Percentiles rank a stretch among this genome's conserved stretches.
These are phyloP conservation scores for Scarus forsteni DNA, from an alignment of 2,797 vertebrate species.

Conservation along the genomic window DNA sequence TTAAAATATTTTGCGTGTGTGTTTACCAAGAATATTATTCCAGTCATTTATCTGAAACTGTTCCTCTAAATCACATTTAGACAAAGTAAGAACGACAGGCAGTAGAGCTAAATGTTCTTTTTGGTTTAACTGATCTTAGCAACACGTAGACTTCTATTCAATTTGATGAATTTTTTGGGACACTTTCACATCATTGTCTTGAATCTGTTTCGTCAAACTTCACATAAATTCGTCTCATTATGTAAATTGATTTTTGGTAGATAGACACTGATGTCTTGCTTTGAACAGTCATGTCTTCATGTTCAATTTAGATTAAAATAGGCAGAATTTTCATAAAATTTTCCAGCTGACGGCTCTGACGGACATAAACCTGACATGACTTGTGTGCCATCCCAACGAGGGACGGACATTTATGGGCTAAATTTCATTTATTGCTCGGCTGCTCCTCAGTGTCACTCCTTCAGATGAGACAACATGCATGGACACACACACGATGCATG, in stretches of 20 bases:
- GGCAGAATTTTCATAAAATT: background rate
- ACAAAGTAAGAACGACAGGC: too few species aligned
- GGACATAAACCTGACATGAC: conserved; percentile 16
- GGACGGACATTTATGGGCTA: conserved; percentile 32
- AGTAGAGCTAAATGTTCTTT: too few species aligned
- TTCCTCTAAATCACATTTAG: too few species aligned
- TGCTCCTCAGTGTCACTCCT: conserved; percentile 32
- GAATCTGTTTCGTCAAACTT: too few species aligned
- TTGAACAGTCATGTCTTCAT: background rate
- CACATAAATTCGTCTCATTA: background rate
- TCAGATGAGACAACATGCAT: conserved; percentile 11
- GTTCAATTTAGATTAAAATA: background rate
- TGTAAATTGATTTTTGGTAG: background rate
- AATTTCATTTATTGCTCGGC: conserved; percentile 51
- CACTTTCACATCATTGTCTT: too few species aligned
- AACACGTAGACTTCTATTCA: too few species aligned
- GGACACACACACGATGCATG: conserved; percentile 10
- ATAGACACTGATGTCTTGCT: background rate
- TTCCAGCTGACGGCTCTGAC: background rate
- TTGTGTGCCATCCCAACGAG: conserved; percentile 11
- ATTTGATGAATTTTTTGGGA: too few species aligned
- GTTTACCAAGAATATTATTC: too few species aligned
- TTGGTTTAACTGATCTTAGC: too few species aligned
- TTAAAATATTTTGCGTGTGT: too few species aligned
- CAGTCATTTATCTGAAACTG: too few species aligned